Percentiles rank a stretch among this genome's conserved stretches.
Conservation (phyloP, 2,113 vertebrate species). For the Eira barbara region DNA sequence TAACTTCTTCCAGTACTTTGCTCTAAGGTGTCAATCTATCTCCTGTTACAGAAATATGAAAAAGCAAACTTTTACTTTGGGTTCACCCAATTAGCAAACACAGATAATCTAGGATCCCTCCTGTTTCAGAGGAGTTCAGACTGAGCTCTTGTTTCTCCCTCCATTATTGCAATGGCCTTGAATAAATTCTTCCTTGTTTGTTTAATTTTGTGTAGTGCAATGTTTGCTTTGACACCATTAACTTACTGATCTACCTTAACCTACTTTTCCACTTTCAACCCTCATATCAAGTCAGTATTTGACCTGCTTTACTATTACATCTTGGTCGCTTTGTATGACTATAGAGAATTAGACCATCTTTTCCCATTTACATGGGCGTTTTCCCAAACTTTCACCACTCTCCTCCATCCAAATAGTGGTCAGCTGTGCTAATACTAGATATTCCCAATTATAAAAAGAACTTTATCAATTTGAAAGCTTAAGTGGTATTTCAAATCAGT, state of each 20-base stretch:
- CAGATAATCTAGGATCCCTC: no score
- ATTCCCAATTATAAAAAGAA: background rate
- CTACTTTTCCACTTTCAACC: background rate
- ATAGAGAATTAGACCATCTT: background rate
- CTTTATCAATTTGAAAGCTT: background rate
- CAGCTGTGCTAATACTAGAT: background rate
- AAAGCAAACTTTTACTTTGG: background rate
- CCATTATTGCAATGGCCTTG: background rate
- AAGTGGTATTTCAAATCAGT: conserved; percentile 13
- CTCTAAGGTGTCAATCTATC: background rate
- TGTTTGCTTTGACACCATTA: background rate
- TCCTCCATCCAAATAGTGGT: background rate
- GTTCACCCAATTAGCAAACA: background rate
- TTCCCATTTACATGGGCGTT: background rate
- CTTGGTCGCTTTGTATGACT: background rate
- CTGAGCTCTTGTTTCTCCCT: background rate
- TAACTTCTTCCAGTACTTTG: background rate
- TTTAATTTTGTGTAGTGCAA: background rate
- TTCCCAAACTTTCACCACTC: background rate
- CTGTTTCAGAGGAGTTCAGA: background rate
- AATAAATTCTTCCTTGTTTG: background rate
- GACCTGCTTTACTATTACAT: background rate
- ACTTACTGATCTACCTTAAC: background rate
- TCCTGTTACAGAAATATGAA: background rate
- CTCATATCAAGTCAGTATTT: background rate